Evolutionary conservation across 1,140 invertebrate species (phyloP), one percentile per base, ranked within the genome.

Genomic region (Saccostrea cuccullata): DNA sequence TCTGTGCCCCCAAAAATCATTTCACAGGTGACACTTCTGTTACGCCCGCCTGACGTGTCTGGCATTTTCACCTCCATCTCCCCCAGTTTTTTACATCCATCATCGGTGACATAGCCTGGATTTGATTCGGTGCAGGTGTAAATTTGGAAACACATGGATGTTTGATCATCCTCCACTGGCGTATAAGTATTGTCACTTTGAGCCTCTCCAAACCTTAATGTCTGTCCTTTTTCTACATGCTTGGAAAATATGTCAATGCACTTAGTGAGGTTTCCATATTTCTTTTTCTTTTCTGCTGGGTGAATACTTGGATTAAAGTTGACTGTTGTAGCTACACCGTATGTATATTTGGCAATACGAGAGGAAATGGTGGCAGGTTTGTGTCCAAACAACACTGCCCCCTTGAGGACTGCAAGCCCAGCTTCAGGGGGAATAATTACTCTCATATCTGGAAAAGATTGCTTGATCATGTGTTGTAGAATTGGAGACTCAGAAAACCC

Each of bases 371-470:
- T 70, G 30, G 73, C 70, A 2, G 89, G 89, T 58, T 83, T 30
- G 87, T 91, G 90, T 47, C 90, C 91, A 84, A 89, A 92, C 15
- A 91, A 88, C 3, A 92, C 91, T 15, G 91, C 91, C 11, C 91
- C 91, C 30, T 91, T 92, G 13, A 92, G 47, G 9, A 92, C 90
- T 6, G 89, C 84, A 9, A 92, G 64, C n/a, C 89, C 91, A 58
- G 90, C 84, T 23, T 92, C 91, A 6, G 64, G 56, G 13, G 91
- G 91, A 30, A 90, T 89, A 15, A 90, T 82, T 5, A 92, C 82
- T 55, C 55, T 64, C 55, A 89, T 83, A 58, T 88, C 20, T 30
- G 88, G 88, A 82, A 92, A 91, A 1, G 60, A 70, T 60, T 55
- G 73, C 47, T 83, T 84, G 1, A 92, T 73, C n/a, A 84, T 88